These are phyloP conservation scores for Coptotermes formosanus DNA, from an alignment of 1,140 invertebrate genomes.

Conservation along the genomic window DNA sequence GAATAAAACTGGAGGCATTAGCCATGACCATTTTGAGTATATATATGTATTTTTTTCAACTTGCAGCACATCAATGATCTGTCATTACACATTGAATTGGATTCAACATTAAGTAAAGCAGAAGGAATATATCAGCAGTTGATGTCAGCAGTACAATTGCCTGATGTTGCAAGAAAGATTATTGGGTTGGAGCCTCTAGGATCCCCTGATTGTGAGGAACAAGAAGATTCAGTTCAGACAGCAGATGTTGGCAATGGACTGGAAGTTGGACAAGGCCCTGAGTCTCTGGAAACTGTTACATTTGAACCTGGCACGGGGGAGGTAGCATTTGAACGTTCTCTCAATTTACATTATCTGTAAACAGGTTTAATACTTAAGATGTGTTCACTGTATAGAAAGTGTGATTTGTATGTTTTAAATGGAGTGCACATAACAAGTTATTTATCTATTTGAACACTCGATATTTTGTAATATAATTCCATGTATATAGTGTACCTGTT, in stretches of 20 bases:
- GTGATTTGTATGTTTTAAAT: neutral
- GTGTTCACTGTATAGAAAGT: neutral
- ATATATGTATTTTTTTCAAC: slow-evolving; percentile 39
- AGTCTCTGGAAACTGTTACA: slow-evolving; percentile 14
- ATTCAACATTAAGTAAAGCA: slow-evolving; percentile 75
- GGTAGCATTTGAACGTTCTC: slow-evolving; percentile 28
- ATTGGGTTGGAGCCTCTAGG: slow-evolving; percentile 58
- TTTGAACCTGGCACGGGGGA: neutral
- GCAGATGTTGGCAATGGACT: neutral
- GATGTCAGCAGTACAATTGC: slow-evolving; percentile 60
- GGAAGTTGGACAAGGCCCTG: neutral
- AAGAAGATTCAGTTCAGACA: neutral
- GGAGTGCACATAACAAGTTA: neutral
- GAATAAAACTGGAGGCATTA: too few relatives aligned
- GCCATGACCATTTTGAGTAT: too few relatives aligned
- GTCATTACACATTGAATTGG: slow-evolving; percentile 77
- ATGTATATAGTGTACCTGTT: neutral
- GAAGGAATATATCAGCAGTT: slow-evolving; percentile 88
- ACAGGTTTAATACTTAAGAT: neutral
- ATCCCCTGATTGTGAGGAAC: neutral
- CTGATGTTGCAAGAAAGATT: slow-evolving; percentile 64
- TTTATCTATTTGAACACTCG: neutral
- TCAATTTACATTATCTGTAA: slow-evolving; percentile 22
- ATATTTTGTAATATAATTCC: neutral
- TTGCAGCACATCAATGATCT: slow-evolving; percentile 91